Evolutionary conservation across 2,888 invertebrate genomes (phyloP), one percentile per base, ranked within the genome.

Genomic region (Leptinotarsa rubiginosa): DNA sequence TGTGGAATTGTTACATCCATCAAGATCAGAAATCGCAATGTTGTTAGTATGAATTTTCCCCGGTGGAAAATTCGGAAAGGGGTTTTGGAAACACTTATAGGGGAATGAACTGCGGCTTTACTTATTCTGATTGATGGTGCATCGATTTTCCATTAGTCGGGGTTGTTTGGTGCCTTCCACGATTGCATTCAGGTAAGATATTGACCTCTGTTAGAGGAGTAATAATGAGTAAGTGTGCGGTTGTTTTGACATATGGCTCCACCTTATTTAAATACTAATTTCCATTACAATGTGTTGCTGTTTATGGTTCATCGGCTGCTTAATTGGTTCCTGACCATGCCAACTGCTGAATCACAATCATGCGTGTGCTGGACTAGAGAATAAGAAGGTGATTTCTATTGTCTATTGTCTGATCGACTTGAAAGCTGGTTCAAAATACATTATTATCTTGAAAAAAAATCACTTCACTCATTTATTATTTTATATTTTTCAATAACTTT

Each of bases 101-200:
- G 5, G 62, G 41, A 62, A 62, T 62, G 20, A 62, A 62, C 62
- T 12, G 62, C 25, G 41, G 31, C 31, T 62, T 62, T 62, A 18
- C 62, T 15, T 62, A 62, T 62, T 62, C 41, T 18, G n/a, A 62
- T 41, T 31, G 10, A 31, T 41, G 16, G n/a, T 16, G 62, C 18
- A 31, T 62, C 20, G 62, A 62, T 62, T 62, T 62, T 62, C 62
- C 62, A 62, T 62, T 62, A 62, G 62, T 62, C 31, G 16, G 62
- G 41, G 25, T 3, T 4, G 62, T 16, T 41, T 20, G 22, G 56
- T 22, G 13, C 20, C 20, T 20, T 4, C 12, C 56, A n/a, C 4
- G 50, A n/a, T 3, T 50, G 50, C n/a, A 50, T n/a, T n/a, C 10
- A 18, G 12, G 18, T 52, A 10, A 18, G 52, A 18, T 52, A 52